phyloP scores from a whole-genome alignment of 1,140 invertebrate genomes.

The Drosophila watanabei region DNA sequence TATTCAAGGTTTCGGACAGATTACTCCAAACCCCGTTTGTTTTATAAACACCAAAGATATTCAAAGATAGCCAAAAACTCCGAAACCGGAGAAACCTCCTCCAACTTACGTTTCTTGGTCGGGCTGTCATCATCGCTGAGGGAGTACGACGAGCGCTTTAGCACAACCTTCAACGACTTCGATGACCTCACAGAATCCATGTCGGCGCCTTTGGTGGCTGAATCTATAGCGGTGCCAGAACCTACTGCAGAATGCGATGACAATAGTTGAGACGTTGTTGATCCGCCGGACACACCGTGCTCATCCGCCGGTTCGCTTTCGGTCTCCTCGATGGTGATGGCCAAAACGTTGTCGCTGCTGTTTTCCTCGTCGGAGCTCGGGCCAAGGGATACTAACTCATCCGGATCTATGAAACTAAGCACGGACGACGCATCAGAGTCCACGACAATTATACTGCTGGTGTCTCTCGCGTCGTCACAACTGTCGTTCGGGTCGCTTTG shows the following conservation, averaged over 20 bases:
- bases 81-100: not conserved
- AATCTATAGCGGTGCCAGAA: not conserved
- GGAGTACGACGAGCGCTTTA: not conserved
- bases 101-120: conserved; percentile 2
- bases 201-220: not conserved
- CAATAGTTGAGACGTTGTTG: not conserved
- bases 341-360: not conserved
- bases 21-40: not conserved
- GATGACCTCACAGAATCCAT: not conserved
- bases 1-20: conserved; percentile 3
- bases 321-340: conserved; percentile 13
- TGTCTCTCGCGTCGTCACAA: not conserved
- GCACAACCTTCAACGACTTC: not conserved
- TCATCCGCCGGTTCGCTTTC: not conserved
- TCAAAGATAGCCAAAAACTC: not conserved
- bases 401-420: conserved; percentile 8
- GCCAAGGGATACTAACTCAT: not conserved
- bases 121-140: not conserved
- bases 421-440: not conserved
- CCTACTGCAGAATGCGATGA: not conserved
- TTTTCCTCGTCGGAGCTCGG: not conserved
- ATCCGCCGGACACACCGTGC: not conserved
- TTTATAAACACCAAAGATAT: not conserved
- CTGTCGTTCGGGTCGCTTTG: not conserved
- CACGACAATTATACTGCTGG: not conserved